Evolutionary conservation across 1,140 invertebrate species (phyloP), one percentile per base, ranked within the genome.

Genomic region (Pogonus chalceus): DNA sequence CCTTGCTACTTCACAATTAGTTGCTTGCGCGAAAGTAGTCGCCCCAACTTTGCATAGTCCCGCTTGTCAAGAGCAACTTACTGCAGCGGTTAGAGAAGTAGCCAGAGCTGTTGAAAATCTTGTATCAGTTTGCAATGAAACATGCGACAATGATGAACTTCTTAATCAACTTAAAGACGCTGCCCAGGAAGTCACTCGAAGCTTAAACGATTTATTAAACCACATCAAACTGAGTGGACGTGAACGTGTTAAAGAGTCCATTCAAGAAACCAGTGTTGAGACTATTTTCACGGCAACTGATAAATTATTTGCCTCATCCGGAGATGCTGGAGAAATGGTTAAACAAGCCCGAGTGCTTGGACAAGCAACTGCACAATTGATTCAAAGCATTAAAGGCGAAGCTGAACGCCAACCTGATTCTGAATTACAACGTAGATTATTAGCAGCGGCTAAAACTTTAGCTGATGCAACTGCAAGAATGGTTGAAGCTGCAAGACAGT

Each of bases 391-490:
- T 57, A 95, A 96, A 72, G 85, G 86, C 20, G 92, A 98, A 68
- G 96, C 95, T 0, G 92, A 96, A 61, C 79, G 79, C 35, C 84
- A 93, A 59, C 81, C 87, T 0, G 90, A 95, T 70, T 84, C 87
- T 0, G 92, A 97, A 49, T 79, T 90, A 16, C 94, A 98, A 65
- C 81, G 89, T 52, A 80, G 92, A 56, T 69, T 98, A 3, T 70
- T 98, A 37, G 92, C 92, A 0, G 93, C 93, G 0, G 92, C 93
- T 2, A 96, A 95, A 70, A 76, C 88, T 46, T 73, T 98, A 12
- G 95, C 96, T 1, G 94, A 98, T 72, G 96, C 96, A 4, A 99
- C 96, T 0, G 88, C 92, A 0, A 81, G 87, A 57, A 89, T 98
- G 84, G 93, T 97, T 1, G 95, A 98, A 70, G 95, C 96, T 1